phyloP scores from a whole-genome alignment of 2,797 vertebrate genomes.

The Arnoldichthys spilopterus region DNA sequence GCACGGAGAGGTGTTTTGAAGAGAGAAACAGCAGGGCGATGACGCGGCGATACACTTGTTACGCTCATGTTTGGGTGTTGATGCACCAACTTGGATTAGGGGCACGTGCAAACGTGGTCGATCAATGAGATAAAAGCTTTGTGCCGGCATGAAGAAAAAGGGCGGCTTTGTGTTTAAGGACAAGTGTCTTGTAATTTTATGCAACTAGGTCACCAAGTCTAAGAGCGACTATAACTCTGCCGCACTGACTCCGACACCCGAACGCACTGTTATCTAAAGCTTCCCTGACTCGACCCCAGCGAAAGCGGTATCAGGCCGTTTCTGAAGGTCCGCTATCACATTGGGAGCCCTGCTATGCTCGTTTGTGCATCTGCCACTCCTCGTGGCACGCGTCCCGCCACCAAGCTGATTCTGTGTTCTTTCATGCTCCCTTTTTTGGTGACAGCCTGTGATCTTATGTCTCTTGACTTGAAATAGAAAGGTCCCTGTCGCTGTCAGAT shows the following conservation, averaged over 20 bases:
- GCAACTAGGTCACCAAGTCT: constrained; percentile 53
- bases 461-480: constrained; percentile 9
- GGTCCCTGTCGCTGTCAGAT: constrained; percentile 12
- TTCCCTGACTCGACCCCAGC: background rate
- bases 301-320: constrained; percentile 23
- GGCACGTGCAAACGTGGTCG: background rate
- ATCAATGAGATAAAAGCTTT: constrained; percentile 15
- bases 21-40: background rate
- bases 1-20: constrained; percentile 25
- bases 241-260: constrained; percentile 13
- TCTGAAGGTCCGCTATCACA: constrained; percentile 5
- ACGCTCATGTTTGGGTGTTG: constrained; percentile 26
- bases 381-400: background rate
- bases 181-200: constrained; percentile 46
- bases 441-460: constrained; percentile 11
- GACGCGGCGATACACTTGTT: constrained; percentile 9
- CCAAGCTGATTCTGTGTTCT: background rate
- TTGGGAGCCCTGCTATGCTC: background rate
- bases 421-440: background rate
- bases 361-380: background rate
- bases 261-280: constrained; percentile 25
- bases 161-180: constrained; percentile 23
- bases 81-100: constrained; percentile 8
- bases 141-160: constrained; percentile 1
- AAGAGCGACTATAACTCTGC: constrained; percentile 34